A percentile compares a stretch with the other conserved stretches of the same genome.
Conservation (phyloP, 1,140 invertebrate genomes). For the Drosophila serrata region DNA sequence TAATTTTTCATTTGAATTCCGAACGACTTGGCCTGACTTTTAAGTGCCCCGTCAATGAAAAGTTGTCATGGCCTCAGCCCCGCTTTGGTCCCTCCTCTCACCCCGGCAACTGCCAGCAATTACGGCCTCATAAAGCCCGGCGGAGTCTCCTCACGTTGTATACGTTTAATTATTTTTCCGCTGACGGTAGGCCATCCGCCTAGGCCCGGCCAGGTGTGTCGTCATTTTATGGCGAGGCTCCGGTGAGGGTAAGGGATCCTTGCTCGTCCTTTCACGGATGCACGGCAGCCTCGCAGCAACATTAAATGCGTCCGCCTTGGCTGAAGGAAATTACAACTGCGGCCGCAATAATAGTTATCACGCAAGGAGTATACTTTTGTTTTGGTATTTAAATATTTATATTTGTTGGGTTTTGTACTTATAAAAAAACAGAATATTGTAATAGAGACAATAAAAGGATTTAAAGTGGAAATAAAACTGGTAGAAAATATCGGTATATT, state of each 20-base stretch:
- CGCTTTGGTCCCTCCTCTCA: neutral
- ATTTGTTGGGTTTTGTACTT: neutral
- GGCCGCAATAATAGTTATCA: constrained; percentile 2
- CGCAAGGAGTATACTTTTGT: neutral
- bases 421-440: neutral
- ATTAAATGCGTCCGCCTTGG: constrained; percentile 17
- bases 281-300: constrained; percentile 16
- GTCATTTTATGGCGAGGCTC: constrained; percentile 19
- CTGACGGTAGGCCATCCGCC: constrained; percentile 40
- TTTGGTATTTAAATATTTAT: neutral
- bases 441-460: neutral
- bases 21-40: constrained; percentile 54
- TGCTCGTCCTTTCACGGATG: constrained; percentile 8
- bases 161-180: constrained; percentile 79
- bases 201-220: constrained; percentile 43
- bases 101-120: constrained; percentile 42
- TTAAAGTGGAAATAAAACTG: neutral
- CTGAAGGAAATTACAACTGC: constrained; percentile 20
- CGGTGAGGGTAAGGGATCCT: neutral
- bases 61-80: constrained; percentile 38
- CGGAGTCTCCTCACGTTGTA: constrained; percentile 44
- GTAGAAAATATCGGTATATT: neutral
- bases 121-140: constrained; percentile 61
- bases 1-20: constrained; percentile 81
- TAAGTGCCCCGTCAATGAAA: constrained; percentile 69